Conservation (phyloP, 2,113 vertebrate genomes). For the Trochalopteron elliotii region DNA sequence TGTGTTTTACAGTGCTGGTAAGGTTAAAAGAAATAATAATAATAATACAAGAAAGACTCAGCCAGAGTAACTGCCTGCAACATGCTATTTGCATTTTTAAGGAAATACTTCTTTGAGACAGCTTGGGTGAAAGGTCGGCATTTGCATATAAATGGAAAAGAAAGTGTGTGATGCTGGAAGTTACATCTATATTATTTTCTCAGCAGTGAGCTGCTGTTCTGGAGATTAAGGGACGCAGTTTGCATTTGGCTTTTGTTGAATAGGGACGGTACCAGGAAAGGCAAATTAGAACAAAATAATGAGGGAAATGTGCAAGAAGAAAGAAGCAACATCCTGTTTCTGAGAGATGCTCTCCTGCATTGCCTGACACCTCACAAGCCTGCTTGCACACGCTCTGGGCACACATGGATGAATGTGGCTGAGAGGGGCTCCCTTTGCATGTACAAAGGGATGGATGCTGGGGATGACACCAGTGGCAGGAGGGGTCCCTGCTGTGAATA, state of each 20-base stretch:
- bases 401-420: background rate
- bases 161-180: slow-evolving; percentile 77
- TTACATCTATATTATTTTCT: slow-evolving; percentile 82
- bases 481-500: background rate
- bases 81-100: slow-evolving; percentile 85
- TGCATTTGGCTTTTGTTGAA: slow-evolving; percentile 76
- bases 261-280: slow-evolving; percentile 64
- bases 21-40: slow-evolving; percentile 79
- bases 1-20: slow-evolving; percentile 62
- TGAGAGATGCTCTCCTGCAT: background rate
- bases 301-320: slow-evolving; percentile 53
- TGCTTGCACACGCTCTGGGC: background rate
- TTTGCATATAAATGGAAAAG: slow-evolving; percentile 87
- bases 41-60: slow-evolving; percentile 68
- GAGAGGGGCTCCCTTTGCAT: background rate
- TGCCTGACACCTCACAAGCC: background rate
- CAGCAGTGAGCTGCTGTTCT: slow-evolving; percentile 76
- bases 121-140: slow-evolving; percentile 82
- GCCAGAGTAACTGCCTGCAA: slow-evolving; percentile 68
- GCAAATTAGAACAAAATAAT: slow-evolving; percentile 73
- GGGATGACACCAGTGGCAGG: background rate
- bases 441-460: background rate
- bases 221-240: slow-evolving; percentile 74
- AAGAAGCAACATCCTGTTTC: background rate
- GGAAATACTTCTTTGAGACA: slow-evolving; percentile 79